These are phyloP conservation scores for Ailurus styani DNA, from an alignment of 2,113 vertebrate species.

Conservation along the genomic window DNA sequence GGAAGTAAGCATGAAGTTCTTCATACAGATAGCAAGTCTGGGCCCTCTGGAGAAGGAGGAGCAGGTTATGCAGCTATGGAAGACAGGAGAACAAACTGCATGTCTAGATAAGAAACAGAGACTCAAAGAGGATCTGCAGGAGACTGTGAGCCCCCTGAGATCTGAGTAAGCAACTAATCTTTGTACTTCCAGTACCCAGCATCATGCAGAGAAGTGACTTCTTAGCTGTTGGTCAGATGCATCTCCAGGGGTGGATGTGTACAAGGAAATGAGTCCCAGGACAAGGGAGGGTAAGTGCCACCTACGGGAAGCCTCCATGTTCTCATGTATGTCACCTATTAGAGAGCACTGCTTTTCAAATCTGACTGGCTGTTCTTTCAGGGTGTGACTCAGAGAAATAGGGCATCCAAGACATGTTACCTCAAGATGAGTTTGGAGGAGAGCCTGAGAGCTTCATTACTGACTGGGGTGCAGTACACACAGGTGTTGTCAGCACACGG, in stretches of 20 bases:
- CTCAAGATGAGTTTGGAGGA: neutral
- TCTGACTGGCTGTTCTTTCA: neutral
- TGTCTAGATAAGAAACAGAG: neutral
- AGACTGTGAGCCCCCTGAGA: neutral
- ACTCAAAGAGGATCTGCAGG: neutral
- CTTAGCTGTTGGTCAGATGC: neutral
- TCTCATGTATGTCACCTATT: neutral
- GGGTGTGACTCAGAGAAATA: neutral
- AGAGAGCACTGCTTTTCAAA: neutral
- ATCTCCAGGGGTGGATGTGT: neutral
- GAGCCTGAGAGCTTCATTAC: neutral
- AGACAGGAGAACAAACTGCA: neutral
- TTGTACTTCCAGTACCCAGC: neutral
- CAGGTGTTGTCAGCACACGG: neutral
- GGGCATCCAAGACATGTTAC: neutral
- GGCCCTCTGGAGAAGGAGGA: neutral
- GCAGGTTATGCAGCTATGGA: neutral
- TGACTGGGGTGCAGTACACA: fast-evolving
- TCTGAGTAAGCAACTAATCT: neutral
- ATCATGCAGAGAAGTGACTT: neutral
- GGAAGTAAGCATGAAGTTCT: neutral
- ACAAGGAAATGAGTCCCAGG: neutral
- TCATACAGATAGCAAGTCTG: neutral
- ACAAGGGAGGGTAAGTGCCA: neutral
- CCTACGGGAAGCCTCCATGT: neutral